A percentile compares a stretch with the other conserved stretches of the same genome.
Conservation (phyloP, 2,797 vertebrate species). For the Mormyrus proboscirostris region DNA sequence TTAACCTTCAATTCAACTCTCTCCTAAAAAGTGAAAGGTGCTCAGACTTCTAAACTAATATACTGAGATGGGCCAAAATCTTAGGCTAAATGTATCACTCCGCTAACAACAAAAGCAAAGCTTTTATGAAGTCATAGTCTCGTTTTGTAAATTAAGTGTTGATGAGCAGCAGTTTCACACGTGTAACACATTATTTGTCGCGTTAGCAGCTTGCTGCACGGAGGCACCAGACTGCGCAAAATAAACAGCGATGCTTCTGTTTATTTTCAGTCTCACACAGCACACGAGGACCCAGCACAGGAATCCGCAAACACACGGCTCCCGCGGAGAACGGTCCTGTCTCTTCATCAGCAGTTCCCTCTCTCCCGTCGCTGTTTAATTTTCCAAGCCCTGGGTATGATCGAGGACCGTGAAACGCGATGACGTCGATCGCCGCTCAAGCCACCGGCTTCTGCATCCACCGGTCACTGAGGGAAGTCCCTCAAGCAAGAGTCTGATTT, state of each 20-base stretch:
- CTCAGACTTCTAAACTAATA: background rate
- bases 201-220: background rate
- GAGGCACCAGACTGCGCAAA: background rate
- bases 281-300: background rate
- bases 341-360: background rate
- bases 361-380: background rate
- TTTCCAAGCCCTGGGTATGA: background rate
- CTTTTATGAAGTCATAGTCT: background rate
- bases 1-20: background rate
- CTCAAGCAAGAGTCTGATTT: background rate
- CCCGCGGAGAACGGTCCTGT: background rate
- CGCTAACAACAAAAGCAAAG: background rate
- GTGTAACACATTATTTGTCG: background rate
- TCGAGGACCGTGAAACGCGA: background rate
- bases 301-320: background rate
- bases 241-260: background rate
- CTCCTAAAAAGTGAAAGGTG: background rate
- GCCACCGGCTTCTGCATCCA: background rate
- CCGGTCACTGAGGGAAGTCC: background rate
- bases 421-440: background rate
- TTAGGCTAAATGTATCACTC: background rate
- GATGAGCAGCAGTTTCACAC: background rate
- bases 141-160: background rate
- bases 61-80: background rate
- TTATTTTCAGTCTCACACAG: background rate